These are phyloP conservation scores for Drosophila acutilabella DNA, from an alignment of 2,888 invertebrate genomes.

Conservation along the genomic window DNA sequence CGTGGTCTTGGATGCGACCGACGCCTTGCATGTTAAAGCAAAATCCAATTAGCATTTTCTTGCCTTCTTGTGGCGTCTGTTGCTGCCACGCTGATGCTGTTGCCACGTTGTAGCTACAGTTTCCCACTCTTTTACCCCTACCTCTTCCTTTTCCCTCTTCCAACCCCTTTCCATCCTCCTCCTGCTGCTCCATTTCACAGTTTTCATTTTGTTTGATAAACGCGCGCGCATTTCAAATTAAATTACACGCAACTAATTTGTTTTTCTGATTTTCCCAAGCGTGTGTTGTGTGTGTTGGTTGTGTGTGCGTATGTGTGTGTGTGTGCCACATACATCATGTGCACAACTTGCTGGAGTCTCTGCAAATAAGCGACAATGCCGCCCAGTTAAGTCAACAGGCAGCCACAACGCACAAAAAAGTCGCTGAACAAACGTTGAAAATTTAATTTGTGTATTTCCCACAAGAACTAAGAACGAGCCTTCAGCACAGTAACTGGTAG, in stretches of 20 bases:
- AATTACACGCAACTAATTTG: constrained; percentile 79
- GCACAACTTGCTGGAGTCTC: constrained; percentile 19
- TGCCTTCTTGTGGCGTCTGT: constrained; percentile 39
- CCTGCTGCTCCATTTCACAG: constrained; percentile 60
- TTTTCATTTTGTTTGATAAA: constrained; percentile 78
- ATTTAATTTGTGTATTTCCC: constrained; percentile 46
- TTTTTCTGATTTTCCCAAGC: constrained; percentile 65
- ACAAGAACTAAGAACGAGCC: constrained; percentile 5
- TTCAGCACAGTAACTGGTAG: constrained; percentile 1
- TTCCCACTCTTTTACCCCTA: no score
- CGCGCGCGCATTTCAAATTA: constrained; percentile 74
- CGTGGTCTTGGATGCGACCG: constrained; percentile 7
- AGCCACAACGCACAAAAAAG: constrained; percentile 46
- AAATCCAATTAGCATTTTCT: constrained; percentile 76
- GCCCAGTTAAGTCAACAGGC: constrained; percentile 52
- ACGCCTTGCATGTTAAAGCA: constrained; percentile 63
- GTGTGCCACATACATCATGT: constrained; percentile 27
- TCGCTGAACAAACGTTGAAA: constrained; percentile 54
- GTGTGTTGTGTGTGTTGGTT: constrained; percentile 18
- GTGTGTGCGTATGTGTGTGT: constrained; percentile 11
- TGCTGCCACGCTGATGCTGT: constrained; percentile 6
- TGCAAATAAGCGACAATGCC: constrained; percentile 44
- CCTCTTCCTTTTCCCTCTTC: neutral
- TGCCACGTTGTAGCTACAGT: constrained; percentile 4
- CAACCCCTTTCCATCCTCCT: neutral